Evolutionary conservation across 2,888 invertebrate genomes (phyloP).

Genomic region (Arctia plantaginis): DNA sequence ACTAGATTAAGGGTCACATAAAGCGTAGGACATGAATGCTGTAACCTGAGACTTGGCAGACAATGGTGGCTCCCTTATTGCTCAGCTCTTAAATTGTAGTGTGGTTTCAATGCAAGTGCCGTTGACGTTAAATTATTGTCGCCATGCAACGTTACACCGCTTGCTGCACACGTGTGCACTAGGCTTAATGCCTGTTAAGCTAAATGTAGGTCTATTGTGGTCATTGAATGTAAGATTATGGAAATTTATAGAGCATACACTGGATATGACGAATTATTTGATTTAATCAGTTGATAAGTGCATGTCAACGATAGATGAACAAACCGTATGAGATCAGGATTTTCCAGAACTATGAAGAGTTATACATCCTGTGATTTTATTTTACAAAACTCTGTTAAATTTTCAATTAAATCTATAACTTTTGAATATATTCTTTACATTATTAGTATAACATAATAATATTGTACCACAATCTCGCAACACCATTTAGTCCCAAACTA

Average conservation of each 20-base stretch:
- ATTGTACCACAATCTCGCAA: too few species aligned
- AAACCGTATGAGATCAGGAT: not conserved
- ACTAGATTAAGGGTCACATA: conserved; percentile 71
- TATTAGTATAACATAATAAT: not conserved
- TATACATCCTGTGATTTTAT: too few species aligned
- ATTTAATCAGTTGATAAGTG: not conserved
- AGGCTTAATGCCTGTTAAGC: conserved; percentile 69
- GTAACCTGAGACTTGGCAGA: conserved; percentile 81
- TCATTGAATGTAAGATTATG: conserved; percentile 34
- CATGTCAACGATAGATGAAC: not conserved
- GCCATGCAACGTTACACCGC: conserved; percentile 79
- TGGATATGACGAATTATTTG: not conserved
- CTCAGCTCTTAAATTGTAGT: conserved; percentile 84
- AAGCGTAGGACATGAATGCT: conserved; percentile 73
- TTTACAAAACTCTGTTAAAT: too few species aligned
- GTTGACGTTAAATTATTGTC: conserved; percentile 85
- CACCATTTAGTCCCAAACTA: too few species aligned
- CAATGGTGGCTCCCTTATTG: conserved; percentile 84
- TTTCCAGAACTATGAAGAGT: too few species aligned
- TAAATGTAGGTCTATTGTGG: conserved; percentile 64
- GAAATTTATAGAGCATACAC: conserved; percentile 21
- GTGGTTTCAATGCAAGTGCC: conserved; percentile 85
- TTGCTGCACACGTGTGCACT: conserved; percentile 76
- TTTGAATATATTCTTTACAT: not conserved
- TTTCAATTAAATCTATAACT: too few species aligned